Evolutionary conservation across 1,140 invertebrate species (phyloP), one percentile per base, ranked within the genome.

Genomic region (Wasmannia auropunctata): DNA sequence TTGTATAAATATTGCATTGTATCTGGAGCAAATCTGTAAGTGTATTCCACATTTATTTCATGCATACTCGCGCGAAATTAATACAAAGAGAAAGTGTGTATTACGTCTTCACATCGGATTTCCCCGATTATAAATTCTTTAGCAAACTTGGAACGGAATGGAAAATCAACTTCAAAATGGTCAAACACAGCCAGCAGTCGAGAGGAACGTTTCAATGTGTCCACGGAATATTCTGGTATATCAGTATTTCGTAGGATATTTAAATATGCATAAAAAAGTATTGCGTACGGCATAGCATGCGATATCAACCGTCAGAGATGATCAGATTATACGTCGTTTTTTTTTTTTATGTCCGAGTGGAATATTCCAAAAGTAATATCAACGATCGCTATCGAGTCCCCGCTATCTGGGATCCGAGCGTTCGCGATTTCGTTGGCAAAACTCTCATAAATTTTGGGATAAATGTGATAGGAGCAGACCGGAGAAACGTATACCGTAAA

Each of bases 331-430:
- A 54, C 19, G 37, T 43, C n/a, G n/a, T n/a, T n/a, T n/a, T n/a
- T 40, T 40, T 58, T 65, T 83, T 83, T 83, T 72, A 83, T 72
- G 54, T 46, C 10, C 67, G 56, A 58, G 51, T 22, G 79, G 37
- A 81, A 83, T 83, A 83, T 83, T 72, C 40, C 51, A 43, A 83
- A 83, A 80, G 63, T 80, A 80, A 83, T 83, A 83, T 83, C 51
- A 74, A 83, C 67, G 79, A 83, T 83, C 40, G 51, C 67, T 69
- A 80, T 80, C 77, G 63, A 31, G 40, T 25, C 37, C 28, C 0
- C 56, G 49, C 46, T 83, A 58, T 83, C 67, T 72, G 16, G 62
- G 51, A 49, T 49, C 58, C 75, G 46, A 40, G 67, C n/a, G 79
- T 58, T 43, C 34, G 65, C 65, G 49, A 81, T 81, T 81, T 81